phyloP scores from a whole-genome alignment of 2,888 invertebrate genomes.

The Pyrrhia umbra region DNA sequence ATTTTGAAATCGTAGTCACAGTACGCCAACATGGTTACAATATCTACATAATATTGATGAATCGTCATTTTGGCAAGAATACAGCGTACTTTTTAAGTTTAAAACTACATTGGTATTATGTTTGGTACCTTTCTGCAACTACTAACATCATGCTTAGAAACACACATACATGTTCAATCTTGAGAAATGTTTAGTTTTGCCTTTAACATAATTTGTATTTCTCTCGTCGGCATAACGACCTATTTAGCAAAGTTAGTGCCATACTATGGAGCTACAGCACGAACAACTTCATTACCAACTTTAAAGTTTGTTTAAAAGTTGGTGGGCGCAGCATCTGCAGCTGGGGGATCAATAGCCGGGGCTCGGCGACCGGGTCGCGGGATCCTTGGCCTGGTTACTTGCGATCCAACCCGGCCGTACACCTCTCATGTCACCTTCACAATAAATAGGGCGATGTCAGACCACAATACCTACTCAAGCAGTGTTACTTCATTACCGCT shows the following conservation, averaged over 20 bases:
- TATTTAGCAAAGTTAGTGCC: constrained; percentile 26
- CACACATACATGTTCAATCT: not conserved
- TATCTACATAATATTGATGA: constrained; percentile 7
- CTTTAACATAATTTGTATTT: constrained; percentile 5
- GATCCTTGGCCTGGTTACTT: constrained; percentile 82
- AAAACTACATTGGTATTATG: no score
- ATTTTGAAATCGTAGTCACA: constrained; percentile 15
- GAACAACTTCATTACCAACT: constrained; percentile 39
- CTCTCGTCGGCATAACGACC: constrained; percentile 16
- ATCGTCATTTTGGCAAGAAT: not conserved
- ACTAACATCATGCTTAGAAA: not conserved
- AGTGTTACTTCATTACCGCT: constrained; percentile 19
- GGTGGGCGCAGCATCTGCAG: constrained; percentile 66
- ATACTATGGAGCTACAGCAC: constrained; percentile 20
- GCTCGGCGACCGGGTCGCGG: constrained; percentile 69
- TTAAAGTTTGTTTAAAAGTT: constrained; percentile 43
- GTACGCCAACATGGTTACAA: not conserved
- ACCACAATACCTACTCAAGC: not conserved
- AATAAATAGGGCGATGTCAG: constrained; percentile 45
- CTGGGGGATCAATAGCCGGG: constrained; percentile 77
- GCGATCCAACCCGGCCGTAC: constrained; percentile 52
- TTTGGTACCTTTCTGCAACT: no score
- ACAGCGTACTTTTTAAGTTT: not conserved
- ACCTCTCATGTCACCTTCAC: constrained; percentile 51
- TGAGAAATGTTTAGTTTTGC: not conserved